A percentile compares a stretch with the other conserved stretches of the same genome.
phyloP scores from a whole-genome alignment of 2,113 vertebrate species.

The Sceloporus tristichus region DNA sequence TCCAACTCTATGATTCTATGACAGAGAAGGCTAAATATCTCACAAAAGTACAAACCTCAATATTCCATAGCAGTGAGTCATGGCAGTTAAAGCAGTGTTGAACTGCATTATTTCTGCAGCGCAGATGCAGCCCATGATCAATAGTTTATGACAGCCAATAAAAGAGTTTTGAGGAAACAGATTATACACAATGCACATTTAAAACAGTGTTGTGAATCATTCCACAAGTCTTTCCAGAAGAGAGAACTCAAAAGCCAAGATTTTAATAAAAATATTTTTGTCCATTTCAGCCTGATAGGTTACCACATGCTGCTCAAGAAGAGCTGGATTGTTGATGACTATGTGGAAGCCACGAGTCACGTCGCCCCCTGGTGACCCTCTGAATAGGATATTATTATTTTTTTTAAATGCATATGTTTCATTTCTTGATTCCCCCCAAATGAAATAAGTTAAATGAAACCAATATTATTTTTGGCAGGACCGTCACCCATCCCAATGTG shows the following conservation, averaged over 20 bases:
- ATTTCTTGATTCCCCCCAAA: conserved; percentile 54
- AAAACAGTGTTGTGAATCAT: conserved; percentile 38
- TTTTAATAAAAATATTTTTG: conserved; percentile 52
- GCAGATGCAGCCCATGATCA: not conserved
- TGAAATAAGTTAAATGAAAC: conserved; percentile 69
- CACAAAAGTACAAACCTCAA: no score
- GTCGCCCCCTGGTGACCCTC: conserved; percentile 64
- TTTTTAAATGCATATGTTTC: conserved; percentile 39
- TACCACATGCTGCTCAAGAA: conserved; percentile 52
- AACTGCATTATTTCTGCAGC: no score
- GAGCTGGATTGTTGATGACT: conserved; percentile 50
- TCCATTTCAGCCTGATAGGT: conserved; percentile 30
- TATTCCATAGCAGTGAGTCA: no score
- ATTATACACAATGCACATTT: not conserved
- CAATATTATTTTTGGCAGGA: conserved; percentile 74
- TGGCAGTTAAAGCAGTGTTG: no score
- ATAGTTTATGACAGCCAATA: not conserved
- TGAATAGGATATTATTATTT: conserved; percentile 50
- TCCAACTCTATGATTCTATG: no score
- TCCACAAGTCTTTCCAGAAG: conserved; percentile 48
- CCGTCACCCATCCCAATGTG: conserved; percentile 33
- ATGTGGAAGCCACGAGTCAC: conserved; percentile 67
- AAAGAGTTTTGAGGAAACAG: not conserved
- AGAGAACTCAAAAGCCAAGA: conserved; percentile 57
- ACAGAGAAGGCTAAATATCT: no score